Base-by-base conservation (phyloP, 2,888 invertebrate genomes). In the Luperina nickerlii region DNA sequence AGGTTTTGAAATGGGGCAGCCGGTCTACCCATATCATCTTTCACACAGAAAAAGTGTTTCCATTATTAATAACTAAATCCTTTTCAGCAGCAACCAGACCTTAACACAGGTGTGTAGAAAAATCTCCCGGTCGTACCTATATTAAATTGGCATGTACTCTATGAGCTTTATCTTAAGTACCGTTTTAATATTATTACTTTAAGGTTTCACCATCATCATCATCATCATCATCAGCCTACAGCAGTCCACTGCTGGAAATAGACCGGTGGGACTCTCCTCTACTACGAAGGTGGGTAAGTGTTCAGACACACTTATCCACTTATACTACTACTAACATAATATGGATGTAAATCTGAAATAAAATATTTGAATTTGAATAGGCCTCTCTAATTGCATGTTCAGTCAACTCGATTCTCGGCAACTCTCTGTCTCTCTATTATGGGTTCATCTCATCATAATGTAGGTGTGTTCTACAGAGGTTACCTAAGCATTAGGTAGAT, bases 101-200 rank as follows among this genome's bases (percentile, higher is more conserved):
- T 84, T 84, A 84, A 77, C 54, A 66, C 71, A 75, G 32, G 57
- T 84, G 62, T 74, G 5, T 11, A 72, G 45, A 76, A 80, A 79
- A 81, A 79, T 79, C 24, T 32, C 9, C 20, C 48, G 69, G 51
- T 75, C 15, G 67, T 38, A 78, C 6, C 2, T 2, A 4, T 80
- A 78, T 73, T 81, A 74, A 48, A 73, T 75, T 66, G 74, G n/a
- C 65, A 81, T 81, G 54, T 54, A 27, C 7, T 62, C 6, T 60
- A n/a, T 2, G 6, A 62, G 62, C 18, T 32, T 54, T 42, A 45
- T 51, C 45, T 62, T 38, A 8, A 11, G 8, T n/a, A n/a, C 42
- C 20, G 27, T 27, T 70, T 18, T n/a, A n/a, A 69, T 32, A 18
- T n/a, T 78, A 67, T 42, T n/a, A 67, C n/a, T 15, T 27, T 62